phyloP scores from a whole-genome alignment of 2,797 vertebrate genomes.

The Picus viridis region DNA sequence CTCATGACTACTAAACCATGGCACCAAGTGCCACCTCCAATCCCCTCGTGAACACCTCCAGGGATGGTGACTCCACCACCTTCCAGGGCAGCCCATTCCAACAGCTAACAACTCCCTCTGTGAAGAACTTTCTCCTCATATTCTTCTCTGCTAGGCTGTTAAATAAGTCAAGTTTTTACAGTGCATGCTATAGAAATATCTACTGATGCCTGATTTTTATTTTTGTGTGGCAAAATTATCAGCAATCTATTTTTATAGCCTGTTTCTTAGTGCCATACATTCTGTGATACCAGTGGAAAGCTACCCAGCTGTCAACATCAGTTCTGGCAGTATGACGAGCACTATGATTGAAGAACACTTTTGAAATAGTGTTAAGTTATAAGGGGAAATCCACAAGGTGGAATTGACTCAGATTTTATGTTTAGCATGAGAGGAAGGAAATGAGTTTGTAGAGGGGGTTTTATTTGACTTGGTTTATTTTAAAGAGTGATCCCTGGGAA shows the following conservation, averaged over 20 bases:
- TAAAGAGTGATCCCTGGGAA: background rate
- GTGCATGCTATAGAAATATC: background rate
- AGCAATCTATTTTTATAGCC: background rate
- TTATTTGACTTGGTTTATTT: background rate
- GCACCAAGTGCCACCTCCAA: no score
- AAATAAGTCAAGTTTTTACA: background rate
- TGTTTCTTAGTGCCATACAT: background rate
- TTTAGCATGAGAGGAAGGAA: background rate
- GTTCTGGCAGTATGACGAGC: background rate
- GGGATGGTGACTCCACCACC: no score
- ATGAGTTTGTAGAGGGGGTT: background rate
- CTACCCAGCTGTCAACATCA: background rate
- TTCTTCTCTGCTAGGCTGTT: background rate
- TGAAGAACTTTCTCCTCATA: background rate
- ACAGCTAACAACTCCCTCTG: no score
- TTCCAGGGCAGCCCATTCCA: no score
- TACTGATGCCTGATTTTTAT: background rate
- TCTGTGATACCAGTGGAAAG: background rate
- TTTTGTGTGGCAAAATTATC: background rate
- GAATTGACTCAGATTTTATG: background rate
- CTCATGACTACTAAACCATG: no score
- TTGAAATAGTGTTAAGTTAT: background rate
- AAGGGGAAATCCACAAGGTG: background rate
- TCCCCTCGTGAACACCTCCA: no score
- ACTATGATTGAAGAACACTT: background rate